Evolutionary conservation across 2,113 vertebrate species (phyloP), one percentile per base, ranked within the genome.

Genomic region (Microtus richardsoni): DNA sequence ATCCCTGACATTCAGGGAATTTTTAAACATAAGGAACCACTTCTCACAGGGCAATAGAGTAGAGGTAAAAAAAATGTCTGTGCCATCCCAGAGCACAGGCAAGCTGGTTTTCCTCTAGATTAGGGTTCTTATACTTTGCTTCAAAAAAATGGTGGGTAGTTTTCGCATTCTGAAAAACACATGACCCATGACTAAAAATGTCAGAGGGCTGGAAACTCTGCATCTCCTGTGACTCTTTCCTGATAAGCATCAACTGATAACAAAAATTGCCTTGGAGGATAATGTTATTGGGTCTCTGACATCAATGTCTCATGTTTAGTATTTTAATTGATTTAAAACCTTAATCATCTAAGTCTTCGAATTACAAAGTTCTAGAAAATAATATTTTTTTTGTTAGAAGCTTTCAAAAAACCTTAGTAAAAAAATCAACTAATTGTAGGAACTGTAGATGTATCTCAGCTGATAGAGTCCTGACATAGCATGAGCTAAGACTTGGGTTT

Each of bases 1-100:
- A 95, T 95, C 88, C 52, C 39, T 95, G 95, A 96, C 64, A 77
- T 66, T 75, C 39, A 17, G 54, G 95, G 88, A 85, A 70, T 85
- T 19, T 7, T 58, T 58, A 95, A 95, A 91, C 88, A 89, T 77
- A 92, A 95, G 95, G 91, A 60, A 33, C 28, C 17, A 64, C 52
- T 95, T 95, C 70, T 95, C 85, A 64, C 10, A 54, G 87, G 62
- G 41, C 64, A 17, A 39, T 41, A 39, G 93, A 47, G 6, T 44
- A 3, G 44, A 47, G n/a, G 91, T 75, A 66, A 66, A 91, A 66
- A 91, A 91, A 87, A 93, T 30, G 5, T 44, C 47, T 73, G 54
- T 28, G 73, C 80, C 9, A 36, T 66, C n/a, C 4, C n/a, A 91
- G 7, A 19, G 30, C 66, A 39, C 14, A 71, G 24, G 71, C 17